Conservation (phyloP, 2,113 vertebrate species). For the Empidonax alnorum region DNA sequence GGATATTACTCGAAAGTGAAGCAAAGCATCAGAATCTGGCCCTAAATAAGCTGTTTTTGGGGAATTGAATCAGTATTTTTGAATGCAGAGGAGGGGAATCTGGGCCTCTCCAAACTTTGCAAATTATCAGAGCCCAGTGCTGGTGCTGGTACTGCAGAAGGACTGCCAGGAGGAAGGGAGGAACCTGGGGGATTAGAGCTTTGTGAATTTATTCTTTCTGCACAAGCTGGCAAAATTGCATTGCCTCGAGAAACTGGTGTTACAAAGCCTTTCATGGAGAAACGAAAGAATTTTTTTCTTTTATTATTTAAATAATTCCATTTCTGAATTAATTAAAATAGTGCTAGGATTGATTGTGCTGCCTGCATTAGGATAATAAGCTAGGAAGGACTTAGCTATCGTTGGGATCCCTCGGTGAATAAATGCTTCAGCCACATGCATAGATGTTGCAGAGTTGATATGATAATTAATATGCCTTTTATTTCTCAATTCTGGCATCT, state of each 20-base stretch:
- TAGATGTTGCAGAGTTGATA: not conserved
- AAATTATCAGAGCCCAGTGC: not conserved
- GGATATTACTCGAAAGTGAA: not conserved
- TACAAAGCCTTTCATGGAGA: not conserved
- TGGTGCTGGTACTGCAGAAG: not conserved
- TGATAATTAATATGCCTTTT: conserved; percentile 34
- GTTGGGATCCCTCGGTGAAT: not conserved
- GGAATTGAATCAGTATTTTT: not conserved
- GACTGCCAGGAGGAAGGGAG: rapidly evolving
- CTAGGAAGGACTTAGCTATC: not conserved
- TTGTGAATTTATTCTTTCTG: not conserved
- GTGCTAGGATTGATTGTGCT: not conserved
- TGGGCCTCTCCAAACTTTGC: not conserved
- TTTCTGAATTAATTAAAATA: not conserved
- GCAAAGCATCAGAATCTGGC: not conserved
- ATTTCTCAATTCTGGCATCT: conserved; percentile 30
- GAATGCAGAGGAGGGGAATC: not conserved
- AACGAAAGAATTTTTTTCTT: not conserved
- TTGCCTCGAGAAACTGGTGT: not conserved
- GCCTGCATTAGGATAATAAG: conserved; percentile 4
- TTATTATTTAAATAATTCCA: not conserved
- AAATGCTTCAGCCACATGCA: not conserved
- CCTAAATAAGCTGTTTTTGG: not conserved
- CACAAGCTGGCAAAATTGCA: not conserved
- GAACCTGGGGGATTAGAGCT: not conserved